phyloP scores from a whole-genome alignment of 2,113 vertebrate genomes.

The Gorsachius goisagi region DNA sequence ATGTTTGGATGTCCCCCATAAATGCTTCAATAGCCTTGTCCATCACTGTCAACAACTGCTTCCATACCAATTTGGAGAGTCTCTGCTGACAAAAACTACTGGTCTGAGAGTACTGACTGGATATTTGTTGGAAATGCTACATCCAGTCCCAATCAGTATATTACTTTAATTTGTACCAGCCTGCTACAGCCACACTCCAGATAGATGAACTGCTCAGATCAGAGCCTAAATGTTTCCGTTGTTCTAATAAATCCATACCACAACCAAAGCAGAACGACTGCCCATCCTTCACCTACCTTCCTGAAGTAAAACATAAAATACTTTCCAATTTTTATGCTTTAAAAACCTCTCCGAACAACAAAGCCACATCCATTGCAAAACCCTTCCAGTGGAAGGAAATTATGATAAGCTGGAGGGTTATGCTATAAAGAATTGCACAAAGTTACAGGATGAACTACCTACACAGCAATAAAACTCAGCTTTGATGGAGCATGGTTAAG shows the following conservation, averaged over 20 bases:
- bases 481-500: background rate
- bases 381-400: background rate
- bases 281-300: background rate
- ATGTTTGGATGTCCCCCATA: background rate
- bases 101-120: background rate
- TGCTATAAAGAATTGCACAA: background rate
- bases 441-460: constrained; percentile 14
- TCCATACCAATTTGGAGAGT: background rate
- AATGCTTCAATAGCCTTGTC: background rate
- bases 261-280: background rate
- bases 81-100: background rate
- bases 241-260: background rate
- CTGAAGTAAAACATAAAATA: background rate
- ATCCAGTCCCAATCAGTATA: background rate
- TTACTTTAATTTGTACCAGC: background rate
- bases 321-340: background rate
- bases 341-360: background rate
- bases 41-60: background rate
- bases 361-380: background rate
- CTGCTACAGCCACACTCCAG: background rate
- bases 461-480: background rate
- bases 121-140: background rate
- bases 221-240: background rate
- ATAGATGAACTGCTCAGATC: background rate
- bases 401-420: background rate